A percentile compares a stretch with the other conserved stretches of the same genome.
These are phyloP conservation scores for Morinoia aosen DNA, from an alignment of 2,888 invertebrate species.

Conservation along the genomic window DNA sequence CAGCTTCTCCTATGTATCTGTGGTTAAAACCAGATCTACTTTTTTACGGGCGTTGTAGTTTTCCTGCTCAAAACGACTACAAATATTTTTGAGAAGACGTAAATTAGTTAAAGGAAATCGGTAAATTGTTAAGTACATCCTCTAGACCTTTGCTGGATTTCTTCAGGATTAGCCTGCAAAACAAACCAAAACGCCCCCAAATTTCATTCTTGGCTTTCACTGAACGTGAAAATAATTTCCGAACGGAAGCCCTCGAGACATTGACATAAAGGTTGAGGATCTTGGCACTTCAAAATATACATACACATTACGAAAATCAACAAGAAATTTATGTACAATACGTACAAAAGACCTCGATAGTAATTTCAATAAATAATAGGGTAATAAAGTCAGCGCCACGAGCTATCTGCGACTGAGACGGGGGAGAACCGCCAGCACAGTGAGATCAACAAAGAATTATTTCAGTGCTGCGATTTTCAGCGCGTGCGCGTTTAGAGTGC, in stretches of 20 bases:
- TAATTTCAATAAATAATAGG: conserved; percentile 12
- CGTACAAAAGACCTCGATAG: background rate
- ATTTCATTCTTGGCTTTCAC: background rate
- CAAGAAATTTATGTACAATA: background rate
- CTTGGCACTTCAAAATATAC: conserved; percentile 33
- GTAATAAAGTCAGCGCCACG: background rate
- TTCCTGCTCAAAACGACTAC: background rate
- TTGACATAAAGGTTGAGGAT: background rate
- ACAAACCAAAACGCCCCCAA: background rate
- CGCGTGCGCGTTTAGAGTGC: background rate
- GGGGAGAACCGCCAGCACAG: background rate
- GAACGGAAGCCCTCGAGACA: background rate
- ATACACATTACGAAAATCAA: conserved; percentile 25
- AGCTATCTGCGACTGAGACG: background rate
- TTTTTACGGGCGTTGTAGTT: background rate
- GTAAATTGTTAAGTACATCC: background rate
- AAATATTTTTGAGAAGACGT: background rate
- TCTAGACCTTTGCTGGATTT: background rate
- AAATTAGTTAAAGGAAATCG: background rate
- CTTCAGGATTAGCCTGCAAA: background rate
- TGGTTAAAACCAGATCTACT: background rate
- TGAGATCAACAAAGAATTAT: conserved; percentile 5
- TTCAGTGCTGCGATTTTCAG: background rate
- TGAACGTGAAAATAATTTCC: background rate
- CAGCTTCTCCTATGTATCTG: background rate